These are phyloP conservation scores for Octonoba sinensis DNA, from an alignment of 2,888 invertebrate genomes.

Conservation along the genomic window DNA sequence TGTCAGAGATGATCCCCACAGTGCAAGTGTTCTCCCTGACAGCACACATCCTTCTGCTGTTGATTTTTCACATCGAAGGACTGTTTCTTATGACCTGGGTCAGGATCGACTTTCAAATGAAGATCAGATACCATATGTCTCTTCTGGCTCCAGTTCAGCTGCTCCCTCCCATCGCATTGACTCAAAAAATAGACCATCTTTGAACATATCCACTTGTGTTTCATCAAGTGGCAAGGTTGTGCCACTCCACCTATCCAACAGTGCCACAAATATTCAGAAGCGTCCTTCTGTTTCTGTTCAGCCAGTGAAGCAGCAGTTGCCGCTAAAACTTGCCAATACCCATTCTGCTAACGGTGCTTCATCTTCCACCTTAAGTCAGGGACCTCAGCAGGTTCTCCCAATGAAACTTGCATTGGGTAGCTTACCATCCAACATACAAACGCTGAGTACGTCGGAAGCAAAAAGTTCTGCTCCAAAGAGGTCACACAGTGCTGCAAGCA, in stretches of 20 bases:
- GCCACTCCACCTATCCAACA: conserved; percentile 80
- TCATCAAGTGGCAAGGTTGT: conserved; percentile 68
- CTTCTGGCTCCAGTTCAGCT: conserved; percentile 61
- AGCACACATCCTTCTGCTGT: conserved; percentile 56
- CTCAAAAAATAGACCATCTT: conserved; percentile 40
- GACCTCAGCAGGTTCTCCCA: conserved; percentile 53
- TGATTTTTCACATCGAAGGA: conserved; percentile 57
- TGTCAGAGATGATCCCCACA: conserved; percentile 64
- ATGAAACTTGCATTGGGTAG: conserved; percentile 50
- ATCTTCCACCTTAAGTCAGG: neutral
- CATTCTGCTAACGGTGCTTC: conserved; percentile 47
- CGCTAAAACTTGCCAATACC: conserved; percentile 84
- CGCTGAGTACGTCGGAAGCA: conserved; percentile 8
- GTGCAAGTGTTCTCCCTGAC: conserved; percentile 52
- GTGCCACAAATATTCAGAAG: conserved; percentile 85
- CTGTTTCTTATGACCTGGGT: conserved; percentile 63
- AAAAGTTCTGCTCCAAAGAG: conserved; percentile 45
- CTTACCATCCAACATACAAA: conserved; percentile 11
- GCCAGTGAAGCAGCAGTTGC: conserved; percentile 88
- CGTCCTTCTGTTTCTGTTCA: conserved; percentile 68
- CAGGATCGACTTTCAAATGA: conserved; percentile 31
- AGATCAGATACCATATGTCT: conserved; percentile 68
- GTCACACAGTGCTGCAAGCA: conserved; percentile 56
- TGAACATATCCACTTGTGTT: conserved; percentile 22
- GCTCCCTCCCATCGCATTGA: conserved; percentile 50